Percentiles rank a stretch among this genome's conserved stretches.
These are phyloP conservation scores for Mus spicilegus DNA, from an alignment of 2,113 vertebrate species.

Conservation along the genomic window DNA sequence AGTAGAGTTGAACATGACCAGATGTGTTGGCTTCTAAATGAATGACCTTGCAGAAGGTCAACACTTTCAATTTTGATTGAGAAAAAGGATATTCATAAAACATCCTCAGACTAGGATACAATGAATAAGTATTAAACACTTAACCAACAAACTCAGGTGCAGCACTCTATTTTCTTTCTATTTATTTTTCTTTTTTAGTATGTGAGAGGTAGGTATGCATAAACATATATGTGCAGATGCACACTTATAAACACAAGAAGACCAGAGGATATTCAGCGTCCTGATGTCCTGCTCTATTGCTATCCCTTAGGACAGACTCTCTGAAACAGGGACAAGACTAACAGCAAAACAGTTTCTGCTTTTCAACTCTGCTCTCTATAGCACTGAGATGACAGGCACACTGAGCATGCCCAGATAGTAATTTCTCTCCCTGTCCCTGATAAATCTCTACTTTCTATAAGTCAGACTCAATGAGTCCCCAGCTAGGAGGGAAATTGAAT, in stretches of 20 bases:
- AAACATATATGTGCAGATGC: neutral
- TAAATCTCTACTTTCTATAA: neutral
- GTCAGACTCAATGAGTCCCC: neutral
- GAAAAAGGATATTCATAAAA: neutral
- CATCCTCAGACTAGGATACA: neutral
- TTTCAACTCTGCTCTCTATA: neutral
- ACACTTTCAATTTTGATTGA: neutral
- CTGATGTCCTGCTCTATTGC: neutral
- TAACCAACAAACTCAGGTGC: neutral
- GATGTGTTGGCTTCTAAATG: rapidly evolving
- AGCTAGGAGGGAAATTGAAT: neutral
- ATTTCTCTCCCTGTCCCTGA: no score
- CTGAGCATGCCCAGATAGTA: neutral
- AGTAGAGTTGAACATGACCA: neutral
- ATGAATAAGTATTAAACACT: neutral
- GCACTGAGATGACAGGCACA: neutral
- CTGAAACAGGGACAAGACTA: neutral
- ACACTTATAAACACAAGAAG: neutral
- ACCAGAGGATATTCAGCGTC: neutral
- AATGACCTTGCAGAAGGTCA: neutral
- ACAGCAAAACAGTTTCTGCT: no score
- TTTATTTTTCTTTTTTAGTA: neutral
- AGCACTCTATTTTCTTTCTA: neutral
- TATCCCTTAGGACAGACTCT: neutral
- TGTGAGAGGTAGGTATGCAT: neutral